Percentiles rank a stretch among this genome's conserved stretches.
These are phyloP conservation scores for Nomia melanderi DNA, from an alignment of 1,140 invertebrate genomes.

Conservation along the genomic window DNA sequence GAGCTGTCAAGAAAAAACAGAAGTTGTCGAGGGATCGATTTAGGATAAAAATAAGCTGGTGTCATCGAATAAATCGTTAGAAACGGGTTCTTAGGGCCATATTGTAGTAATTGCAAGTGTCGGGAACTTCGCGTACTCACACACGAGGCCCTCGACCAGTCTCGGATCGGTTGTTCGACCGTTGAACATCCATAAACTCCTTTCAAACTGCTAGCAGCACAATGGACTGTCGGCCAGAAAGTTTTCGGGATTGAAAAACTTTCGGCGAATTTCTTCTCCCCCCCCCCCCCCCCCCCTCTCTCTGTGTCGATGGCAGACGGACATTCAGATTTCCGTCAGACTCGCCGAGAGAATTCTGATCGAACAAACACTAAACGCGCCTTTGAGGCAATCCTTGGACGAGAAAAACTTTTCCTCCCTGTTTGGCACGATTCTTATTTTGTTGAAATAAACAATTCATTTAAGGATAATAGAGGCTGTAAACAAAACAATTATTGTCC, in stretches of 20 bases:
- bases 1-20: too few species aligned
- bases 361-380: conserved; percentile 54
- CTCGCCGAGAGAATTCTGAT: conserved; percentile 57
- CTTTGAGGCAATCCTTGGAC: background rate
- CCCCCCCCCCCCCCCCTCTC: conserved; percentile 50
- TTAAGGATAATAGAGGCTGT: background rate
- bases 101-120: background rate
- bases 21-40: too few species aligned
- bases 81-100: background rate
- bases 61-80: background rate
- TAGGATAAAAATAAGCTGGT: background rate
- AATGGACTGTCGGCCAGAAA: conserved; percentile 70
- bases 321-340: conserved; percentile 74
- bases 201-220: conserved; percentile 72
- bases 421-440: conserved; percentile 7
- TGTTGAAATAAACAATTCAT: background rate
- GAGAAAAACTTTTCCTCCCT: background rate
- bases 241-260: conserved; percentile 74
- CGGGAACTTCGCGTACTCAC: background rate
- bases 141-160: conserved; percentile 40
- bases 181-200: conserved; percentile 63
- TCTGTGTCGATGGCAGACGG: conserved; percentile 48
- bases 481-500: too few species aligned
- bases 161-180: conserved; percentile 45
- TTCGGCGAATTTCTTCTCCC: conserved; percentile 64